Percentiles rank a stretch among this genome's conserved stretches.
Evolutionary conservation across 1,140 invertebrate species (phyloP).

Genomic region (Alviniconcha marisindica): DNA sequence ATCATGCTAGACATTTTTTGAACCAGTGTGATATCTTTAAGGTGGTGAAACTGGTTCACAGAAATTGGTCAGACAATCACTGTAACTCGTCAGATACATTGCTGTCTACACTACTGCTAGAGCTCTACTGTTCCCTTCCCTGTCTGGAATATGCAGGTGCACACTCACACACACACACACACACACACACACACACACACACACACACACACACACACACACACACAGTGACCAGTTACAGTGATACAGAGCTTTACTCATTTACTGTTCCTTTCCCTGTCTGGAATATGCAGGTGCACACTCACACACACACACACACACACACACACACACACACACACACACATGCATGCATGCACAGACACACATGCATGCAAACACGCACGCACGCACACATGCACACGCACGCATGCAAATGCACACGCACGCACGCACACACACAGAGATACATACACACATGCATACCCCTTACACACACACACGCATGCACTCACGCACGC

Average conservation of each 20-base stretch:
- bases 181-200: background rate
- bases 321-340: background rate
- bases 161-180: conserved; percentile 7
- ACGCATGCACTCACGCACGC: no score
- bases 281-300: background rate
- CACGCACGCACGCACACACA: background rate
- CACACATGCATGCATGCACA: background rate
- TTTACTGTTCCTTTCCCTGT: no score
- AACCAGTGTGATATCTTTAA: no score
- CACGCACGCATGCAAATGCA: background rate
- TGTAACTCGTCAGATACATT: no score
- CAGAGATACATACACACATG: background rate
- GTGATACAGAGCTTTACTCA: no score
- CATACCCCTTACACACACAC: no score
- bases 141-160: background rate
- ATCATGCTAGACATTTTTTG: no score
- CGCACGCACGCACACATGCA: background rate
- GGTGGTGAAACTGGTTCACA: no score
- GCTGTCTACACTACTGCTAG: no score
- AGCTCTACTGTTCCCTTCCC: no score
- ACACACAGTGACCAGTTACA: no score
- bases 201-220: conserved; percentile 12
- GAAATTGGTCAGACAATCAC: no score
- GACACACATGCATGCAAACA: background rate
- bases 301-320: background rate